Evolutionary conservation across 2,888 invertebrate genomes (phyloP).

Genomic region (Catocala nupta): DNA sequence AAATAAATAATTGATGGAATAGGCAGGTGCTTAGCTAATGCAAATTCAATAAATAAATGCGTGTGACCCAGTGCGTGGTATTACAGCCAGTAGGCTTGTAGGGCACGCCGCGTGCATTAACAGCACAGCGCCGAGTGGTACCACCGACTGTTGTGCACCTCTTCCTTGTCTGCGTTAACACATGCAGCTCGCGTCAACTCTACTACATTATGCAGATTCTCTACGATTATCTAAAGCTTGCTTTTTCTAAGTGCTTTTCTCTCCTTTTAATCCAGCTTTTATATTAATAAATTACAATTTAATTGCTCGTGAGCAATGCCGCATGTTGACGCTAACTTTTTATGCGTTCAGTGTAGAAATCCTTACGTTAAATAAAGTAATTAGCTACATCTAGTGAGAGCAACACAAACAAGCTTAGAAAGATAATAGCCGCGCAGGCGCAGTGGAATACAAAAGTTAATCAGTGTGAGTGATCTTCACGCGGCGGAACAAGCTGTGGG

Average conservation of each 20-base stretch:
- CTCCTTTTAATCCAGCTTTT: constrained; percentile 8
- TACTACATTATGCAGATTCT: constrained; percentile 46
- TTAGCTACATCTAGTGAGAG: constrained; percentile 22
- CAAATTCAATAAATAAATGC: constrained; percentile 28
- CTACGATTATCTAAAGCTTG: constrained; percentile 25
- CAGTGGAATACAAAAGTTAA: constrained; percentile 47
- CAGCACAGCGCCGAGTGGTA: background rate
- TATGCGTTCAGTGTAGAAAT: background rate
- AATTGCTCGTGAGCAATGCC: background rate
- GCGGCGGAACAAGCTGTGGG: constrained; percentile 48
- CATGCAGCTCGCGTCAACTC: constrained; percentile 35
- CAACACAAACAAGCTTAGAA: constrained; percentile 35
- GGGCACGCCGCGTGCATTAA: constrained; percentile 28
- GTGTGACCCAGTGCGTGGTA: constrained; percentile 40
- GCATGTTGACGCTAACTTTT: background rate
- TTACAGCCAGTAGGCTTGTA: constrained; percentile 40
- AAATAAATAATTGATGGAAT: constrained; percentile 22
- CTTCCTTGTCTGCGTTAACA: constrained; percentile 49
- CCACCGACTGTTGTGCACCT: background rate
- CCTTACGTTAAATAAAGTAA: constrained; percentile 15
- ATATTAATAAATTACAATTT: constrained; percentile 1
- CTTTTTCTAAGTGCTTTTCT: constrained; percentile 12
- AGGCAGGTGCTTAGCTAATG: constrained; percentile 24
- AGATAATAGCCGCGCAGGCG: constrained; percentile 32
- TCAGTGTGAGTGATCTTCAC: constrained; percentile 59